Conservation (phyloP, 2,113 vertebrate genomes). For the Gnathonemus longibarbis region DNA sequence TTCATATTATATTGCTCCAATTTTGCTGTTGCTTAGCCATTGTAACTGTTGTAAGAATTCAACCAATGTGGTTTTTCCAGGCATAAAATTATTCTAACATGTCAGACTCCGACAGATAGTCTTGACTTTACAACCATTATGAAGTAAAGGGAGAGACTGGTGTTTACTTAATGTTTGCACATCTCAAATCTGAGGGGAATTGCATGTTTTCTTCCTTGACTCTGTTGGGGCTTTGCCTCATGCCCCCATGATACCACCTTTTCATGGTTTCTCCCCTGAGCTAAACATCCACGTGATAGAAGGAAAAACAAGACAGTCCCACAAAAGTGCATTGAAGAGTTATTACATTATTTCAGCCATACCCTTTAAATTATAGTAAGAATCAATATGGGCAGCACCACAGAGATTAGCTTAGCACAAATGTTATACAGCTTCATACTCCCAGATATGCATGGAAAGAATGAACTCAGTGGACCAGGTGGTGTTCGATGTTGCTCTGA, state of each 20-base stretch:
- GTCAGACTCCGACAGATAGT: neutral
- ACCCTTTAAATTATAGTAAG: neutral
- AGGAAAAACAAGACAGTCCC: conserved; percentile 41
- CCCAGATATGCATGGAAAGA: neutral
- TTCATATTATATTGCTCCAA: neutral
- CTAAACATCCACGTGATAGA: neutral
- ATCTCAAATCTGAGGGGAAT: conserved; percentile 33
- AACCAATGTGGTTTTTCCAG: neutral
- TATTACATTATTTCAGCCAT: neutral
- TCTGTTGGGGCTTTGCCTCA: conserved; percentile 33
- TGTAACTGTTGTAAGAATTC: neutral
- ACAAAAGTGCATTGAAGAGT: neutral
- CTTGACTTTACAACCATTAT: neutral
- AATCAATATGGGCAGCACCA: neutral
- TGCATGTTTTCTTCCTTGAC: conserved; percentile 4
- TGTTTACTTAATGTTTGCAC: conserved; percentile 30
- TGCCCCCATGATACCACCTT: conserved; percentile 29
- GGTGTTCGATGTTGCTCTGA: neutral
- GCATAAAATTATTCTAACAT: neutral
- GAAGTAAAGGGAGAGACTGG: neutral
- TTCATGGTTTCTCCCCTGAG: neutral
- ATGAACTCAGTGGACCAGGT: neutral
- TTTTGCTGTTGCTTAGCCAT: neutral
- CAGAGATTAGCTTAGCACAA: neutral
- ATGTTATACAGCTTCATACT: neutral